Evolutionary conservation across 1,140 invertebrate genomes (phyloP).

Genomic region (Gonatopus flavifemur): DNA sequence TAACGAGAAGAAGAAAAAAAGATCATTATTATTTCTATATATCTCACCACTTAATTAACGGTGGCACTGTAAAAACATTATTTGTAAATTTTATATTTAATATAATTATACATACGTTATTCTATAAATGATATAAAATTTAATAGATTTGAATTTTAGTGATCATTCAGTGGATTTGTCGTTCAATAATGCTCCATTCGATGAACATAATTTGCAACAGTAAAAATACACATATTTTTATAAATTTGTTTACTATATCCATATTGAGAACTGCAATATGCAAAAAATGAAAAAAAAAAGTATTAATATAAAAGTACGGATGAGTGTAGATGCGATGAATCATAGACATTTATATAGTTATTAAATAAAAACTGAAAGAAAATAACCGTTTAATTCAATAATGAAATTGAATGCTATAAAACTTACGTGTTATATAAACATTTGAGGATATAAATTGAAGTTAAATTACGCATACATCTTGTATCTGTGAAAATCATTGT

Average conservation of each 20-base stretch:
- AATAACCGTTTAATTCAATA: constrained; percentile 11
- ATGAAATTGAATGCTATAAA: constrained; percentile 7
- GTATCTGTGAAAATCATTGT: constrained; percentile 30
- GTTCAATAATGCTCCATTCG: constrained; percentile 9
- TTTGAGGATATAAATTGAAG: constrained; percentile 9
- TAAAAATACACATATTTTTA: constrained; percentile 40
- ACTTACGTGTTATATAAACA: constrained; percentile 17
- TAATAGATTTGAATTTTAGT: constrained; percentile 11
- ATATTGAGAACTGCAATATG: constrained; percentile 23
- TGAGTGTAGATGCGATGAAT: constrained; percentile 18
- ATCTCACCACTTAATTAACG: constrained; percentile 1
- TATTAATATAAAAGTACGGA: constrained; percentile 18
- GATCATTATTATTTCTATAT: constrained; percentile 13
- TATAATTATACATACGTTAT: constrained; percentile 8
- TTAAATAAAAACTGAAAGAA: constrained; percentile 9
- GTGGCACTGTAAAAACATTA: constrained; percentile 2
- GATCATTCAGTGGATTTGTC: not conserved
- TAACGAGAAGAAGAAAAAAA: constrained; percentile 1
- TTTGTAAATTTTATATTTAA: constrained; percentile 6
- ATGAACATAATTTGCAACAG: constrained; percentile 13
- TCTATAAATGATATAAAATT: constrained; percentile 23
- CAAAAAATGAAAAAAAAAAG: constrained; percentile 12
- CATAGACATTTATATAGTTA: constrained; percentile 12
- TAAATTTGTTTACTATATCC: constrained; percentile 36
- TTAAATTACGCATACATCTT: constrained; percentile 20